Evolutionary conservation across 2,113 vertebrate genomes (phyloP), one percentile per base, ranked within the genome.

Genomic region (Chaenogobius annularis): DNA sequence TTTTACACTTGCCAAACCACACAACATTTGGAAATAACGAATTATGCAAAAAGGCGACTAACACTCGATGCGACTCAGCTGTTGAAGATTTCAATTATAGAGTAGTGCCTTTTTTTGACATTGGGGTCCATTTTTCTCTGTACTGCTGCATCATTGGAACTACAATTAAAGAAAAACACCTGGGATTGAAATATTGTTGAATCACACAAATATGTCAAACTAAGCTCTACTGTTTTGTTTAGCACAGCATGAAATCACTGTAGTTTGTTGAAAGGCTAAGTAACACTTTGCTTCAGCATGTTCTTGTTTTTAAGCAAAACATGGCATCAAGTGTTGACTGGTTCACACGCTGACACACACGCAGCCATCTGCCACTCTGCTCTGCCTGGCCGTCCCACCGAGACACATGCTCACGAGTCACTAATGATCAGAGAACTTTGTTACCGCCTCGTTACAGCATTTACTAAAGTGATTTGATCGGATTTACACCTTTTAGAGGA

Each of bases 371-470:
- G 86, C 85, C 85, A 77, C 14, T 58, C 86, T 23, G 23, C 79
- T 78, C 78, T 87, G 70, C 72, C 78, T 84, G 65, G 2, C 74
- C 15, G 15, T 63, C 82, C 85, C 83, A 79, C 85, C 9, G 70
- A 78, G 85, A 89, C 84, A 86, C 89, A 90, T 72, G 85, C 83
- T 88, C 81, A 40, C 37, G 2, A 40, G 37, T 40, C 37, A 74
- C 86, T 88, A 86, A 89, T 85, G 87, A 89, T 83, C 89, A 83
- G 78, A 80, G 86, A 86, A 93, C 85, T 89, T 87, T 74, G 86
- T 90, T 90, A 87, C 75, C 89, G 74, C 78, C 85, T 91, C 79
- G 82, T 90, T 87, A 87, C 66, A 67, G 73, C 68, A 48, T 71
- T 79, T 79, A 86, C 78, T 72, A 77, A 20, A 81, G 81, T 68